phyloP scores from a whole-genome alignment of 2,888 invertebrate genomes.

The Neelides folsomi region DNA sequence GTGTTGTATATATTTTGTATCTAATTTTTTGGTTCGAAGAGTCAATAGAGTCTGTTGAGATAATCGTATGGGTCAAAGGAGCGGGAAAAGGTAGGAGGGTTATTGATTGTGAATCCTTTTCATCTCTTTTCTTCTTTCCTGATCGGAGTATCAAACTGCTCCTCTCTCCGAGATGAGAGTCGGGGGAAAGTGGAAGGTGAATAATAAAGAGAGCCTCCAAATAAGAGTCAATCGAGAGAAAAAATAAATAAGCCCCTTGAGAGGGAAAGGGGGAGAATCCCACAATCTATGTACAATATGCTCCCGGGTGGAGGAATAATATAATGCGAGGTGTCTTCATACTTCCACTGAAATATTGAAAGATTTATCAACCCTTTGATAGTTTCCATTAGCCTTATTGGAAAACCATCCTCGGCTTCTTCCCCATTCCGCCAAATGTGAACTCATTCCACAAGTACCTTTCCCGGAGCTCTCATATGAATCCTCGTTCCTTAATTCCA shows the following conservation, averaged over 20 bases:
- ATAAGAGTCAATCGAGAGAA: conserved; percentile 11
- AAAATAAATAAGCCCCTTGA: conserved; percentile 17
- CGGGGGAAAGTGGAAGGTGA: background rate
- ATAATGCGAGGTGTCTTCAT: conserved; percentile 17
- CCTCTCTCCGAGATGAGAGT: background rate
- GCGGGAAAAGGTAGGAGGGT: background rate
- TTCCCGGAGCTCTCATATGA: background rate
- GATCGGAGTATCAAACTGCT: no score
- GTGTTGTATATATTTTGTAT: no score
- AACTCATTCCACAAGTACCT: background rate
- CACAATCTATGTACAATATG: background rate
- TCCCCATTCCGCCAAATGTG: conserved; percentile 1
- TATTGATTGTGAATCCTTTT: conserved; percentile 1
- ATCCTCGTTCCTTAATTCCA: no score
- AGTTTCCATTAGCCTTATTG: conserved; percentile 34
- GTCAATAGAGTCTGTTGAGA: background rate
- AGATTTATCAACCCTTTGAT: conserved; percentile 34
- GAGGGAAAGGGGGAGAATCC: conserved; percentile 2
- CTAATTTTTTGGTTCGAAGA: background rate
- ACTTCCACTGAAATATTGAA: conserved; percentile 22
- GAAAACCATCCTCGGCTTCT: conserved; percentile 16
- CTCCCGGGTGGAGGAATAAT: background rate
- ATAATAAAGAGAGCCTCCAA: background rate
- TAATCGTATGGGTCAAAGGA: background rate
- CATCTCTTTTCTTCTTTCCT: background rate